Base-by-base conservation (phyloP, 2,797 vertebrate genomes). In the Gobio occitaniae region DNA sequence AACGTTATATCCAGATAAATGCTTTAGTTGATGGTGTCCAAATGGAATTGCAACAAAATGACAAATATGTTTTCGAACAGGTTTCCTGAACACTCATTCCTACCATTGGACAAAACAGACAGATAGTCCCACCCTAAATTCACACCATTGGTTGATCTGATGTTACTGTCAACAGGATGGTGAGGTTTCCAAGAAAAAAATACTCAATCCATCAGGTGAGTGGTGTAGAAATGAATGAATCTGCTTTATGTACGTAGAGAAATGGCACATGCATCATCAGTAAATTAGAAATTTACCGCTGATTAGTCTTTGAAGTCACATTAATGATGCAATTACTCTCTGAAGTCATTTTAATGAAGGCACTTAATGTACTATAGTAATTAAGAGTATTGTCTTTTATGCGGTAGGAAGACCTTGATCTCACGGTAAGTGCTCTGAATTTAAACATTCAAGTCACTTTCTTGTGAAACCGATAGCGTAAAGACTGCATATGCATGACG, bases 301-400 rank as follows among this genome's bases (percentile, higher is more conserved):
- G 69, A 88, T 87, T 88, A 86, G 81, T 84, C 83, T 88, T 87
- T 84, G 87, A 84, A 86, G 84, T 87, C 32, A 36, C 69, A 72
- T 84, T 90, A 88, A 90, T 72, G 86, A 87, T 82, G 65, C 66
- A 74, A 83, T 88, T 87, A 87, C 48, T 87, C 75, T 83, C 82
- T 84, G 65, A 80, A 87, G 86, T 68, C 82, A 63, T 56, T 61
- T 79, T 86, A 86, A 86, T 80, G 63, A 78, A 86, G 70, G 69
- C 48, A 66, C 56, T 36, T 44, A 44, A 66, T 61, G n/a, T 54
- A 44, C 71, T 47, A 32, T 74, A 69, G 44, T 76, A 19, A 54
- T 74, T n/a, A 65, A 44, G 80, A 68, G 82, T 78, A 29, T 36
- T 17, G 1, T 68, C 41, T 63, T 78, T 59, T 63, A 21, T n/a